Evolutionary conservation across 2,797 vertebrate genomes (phyloP).

Genomic region (Myripristis jacobus): DNA sequence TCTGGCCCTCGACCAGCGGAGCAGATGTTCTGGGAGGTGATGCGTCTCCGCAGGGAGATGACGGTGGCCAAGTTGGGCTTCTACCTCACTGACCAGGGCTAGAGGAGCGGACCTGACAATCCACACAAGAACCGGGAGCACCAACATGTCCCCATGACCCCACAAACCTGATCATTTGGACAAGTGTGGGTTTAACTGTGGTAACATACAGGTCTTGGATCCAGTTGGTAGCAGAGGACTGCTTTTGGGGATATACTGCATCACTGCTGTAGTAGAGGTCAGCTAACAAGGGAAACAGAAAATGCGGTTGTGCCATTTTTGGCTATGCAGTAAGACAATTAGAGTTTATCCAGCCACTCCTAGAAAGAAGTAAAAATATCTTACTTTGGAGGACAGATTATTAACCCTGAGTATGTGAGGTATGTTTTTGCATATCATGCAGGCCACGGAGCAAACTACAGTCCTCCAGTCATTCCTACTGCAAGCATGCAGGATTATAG

Average conservation of each 20-base stretch:
- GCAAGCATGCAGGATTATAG: slow-evolving; percentile 19
- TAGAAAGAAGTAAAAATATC: slow-evolving; percentile 12
- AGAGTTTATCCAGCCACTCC: slow-evolving; percentile 30
- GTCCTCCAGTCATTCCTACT: slow-evolving; percentile 1
- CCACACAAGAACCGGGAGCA: neutral
- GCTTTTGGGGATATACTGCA: neutral
- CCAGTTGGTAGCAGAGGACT: slow-evolving; percentile 23
- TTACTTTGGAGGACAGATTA: neutral
- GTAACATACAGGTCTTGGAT: slow-evolving; percentile 30
- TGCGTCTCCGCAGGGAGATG: slow-evolving; percentile 95
- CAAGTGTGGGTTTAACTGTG: slow-evolving; percentile 30
- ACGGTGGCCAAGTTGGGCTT: slow-evolving; percentile 95
- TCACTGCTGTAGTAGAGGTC: slow-evolving; percentile 38
- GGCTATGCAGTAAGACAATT: slow-evolving; percentile 17
- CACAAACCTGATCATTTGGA: slow-evolving; percentile 24
- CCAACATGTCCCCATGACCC: slow-evolving; percentile 6
- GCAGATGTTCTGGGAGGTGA: slow-evolving; percentile 96
- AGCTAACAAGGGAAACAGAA: slow-evolving; percentile 60
- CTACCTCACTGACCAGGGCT: slow-evolving; percentile 84
- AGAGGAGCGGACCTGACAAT: slow-evolving; percentile 24
- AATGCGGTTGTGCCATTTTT: slow-evolving; percentile 38
- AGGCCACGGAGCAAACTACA: slow-evolving; percentile 3
- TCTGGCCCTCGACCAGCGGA: slow-evolving; percentile 82
- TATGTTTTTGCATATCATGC: slow-evolving; percentile 9
- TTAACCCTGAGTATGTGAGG: slow-evolving; percentile 10